phyloP scores from a whole-genome alignment of 2,797 vertebrate genomes.

The Pangasius sanitwongsei region DNA sequence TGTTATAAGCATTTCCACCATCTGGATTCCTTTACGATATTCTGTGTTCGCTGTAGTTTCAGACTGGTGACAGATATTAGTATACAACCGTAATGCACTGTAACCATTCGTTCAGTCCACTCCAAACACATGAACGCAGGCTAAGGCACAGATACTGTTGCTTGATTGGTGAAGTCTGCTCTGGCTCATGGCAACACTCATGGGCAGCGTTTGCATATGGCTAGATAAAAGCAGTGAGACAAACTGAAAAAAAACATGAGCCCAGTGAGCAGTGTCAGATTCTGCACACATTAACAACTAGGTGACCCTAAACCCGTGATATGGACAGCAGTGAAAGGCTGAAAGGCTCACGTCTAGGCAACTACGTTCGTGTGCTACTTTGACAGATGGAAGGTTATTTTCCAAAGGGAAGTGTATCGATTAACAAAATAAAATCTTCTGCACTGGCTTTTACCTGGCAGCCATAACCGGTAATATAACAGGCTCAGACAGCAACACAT shows the following conservation, averaged over 20 bases:
- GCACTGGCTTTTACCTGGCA: neutral
- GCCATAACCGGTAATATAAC: neutral
- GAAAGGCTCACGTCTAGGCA: neutral
- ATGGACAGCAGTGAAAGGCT: neutral
- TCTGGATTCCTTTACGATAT: constrained; percentile 27
- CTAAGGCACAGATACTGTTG: neutral
- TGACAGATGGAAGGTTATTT: neutral
- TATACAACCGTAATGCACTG: constrained; percentile 11
- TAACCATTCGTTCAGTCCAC: neutral
- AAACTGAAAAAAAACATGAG: neutral
- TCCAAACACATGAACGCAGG: neutral
- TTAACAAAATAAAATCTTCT: neutral
- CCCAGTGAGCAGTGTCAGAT: neutral
- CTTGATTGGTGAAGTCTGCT: neutral
- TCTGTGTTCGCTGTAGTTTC: constrained; percentile 13
- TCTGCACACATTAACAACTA: neutral
- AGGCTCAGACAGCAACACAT: neutral
- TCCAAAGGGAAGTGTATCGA: neutral
- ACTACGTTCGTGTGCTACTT: neutral
- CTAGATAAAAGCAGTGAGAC: neutral
- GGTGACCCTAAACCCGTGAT: neutral
- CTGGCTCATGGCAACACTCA: neutral
- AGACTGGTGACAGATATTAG: constrained; percentile 23
- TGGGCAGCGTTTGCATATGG: neutral
- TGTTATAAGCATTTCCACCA: constrained; percentile 39